phyloP scores from a whole-genome alignment of 1,140 invertebrate species.

The Sycobia sp. region DNA sequence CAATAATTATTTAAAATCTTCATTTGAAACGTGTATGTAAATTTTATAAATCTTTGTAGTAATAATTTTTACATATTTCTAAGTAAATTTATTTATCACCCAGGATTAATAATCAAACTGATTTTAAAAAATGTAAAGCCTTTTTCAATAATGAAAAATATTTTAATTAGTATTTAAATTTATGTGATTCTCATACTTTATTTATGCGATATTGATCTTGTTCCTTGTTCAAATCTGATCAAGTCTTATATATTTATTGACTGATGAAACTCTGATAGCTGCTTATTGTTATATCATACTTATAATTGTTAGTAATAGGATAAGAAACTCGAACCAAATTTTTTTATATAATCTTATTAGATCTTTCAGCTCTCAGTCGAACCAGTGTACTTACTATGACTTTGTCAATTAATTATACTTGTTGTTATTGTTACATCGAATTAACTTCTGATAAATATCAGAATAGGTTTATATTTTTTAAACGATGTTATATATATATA shows the following conservation, averaged over 20 bases:
- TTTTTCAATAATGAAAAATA: conserved; percentile 12
- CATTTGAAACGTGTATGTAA: neutral
- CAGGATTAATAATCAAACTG: conserved; percentile 1
- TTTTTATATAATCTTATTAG: conserved; percentile 22
- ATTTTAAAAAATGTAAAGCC: conserved; percentile 31
- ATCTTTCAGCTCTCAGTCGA: conserved; percentile 28
- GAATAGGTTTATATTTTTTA: conserved; percentile 35
- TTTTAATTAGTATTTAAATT: conserved; percentile 29
- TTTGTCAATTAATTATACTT: conserved; percentile 34
- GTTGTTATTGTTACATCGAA: conserved; percentile 35
- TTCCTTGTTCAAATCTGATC: conserved; percentile 35
- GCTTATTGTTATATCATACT: conserved; percentile 37
- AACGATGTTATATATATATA: conserved; percentile 37
- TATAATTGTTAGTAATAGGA: conserved; percentile 26
- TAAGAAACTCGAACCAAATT: conserved; percentile 39
- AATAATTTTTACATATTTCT: neutral
- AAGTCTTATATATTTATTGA: conserved; percentile 38
- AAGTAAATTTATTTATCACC: neutral
- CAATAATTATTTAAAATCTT: neutral
- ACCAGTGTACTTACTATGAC: conserved; percentile 35
- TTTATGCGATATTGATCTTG: conserved; percentile 34
- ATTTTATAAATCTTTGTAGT: neutral
- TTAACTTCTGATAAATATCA: conserved; percentile 27
- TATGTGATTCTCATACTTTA: conserved; percentile 32
- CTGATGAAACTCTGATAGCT: conserved; percentile 45